phyloP scores from a whole-genome alignment of 2,113 vertebrate species.

The Baryphthengus martii region DNA sequence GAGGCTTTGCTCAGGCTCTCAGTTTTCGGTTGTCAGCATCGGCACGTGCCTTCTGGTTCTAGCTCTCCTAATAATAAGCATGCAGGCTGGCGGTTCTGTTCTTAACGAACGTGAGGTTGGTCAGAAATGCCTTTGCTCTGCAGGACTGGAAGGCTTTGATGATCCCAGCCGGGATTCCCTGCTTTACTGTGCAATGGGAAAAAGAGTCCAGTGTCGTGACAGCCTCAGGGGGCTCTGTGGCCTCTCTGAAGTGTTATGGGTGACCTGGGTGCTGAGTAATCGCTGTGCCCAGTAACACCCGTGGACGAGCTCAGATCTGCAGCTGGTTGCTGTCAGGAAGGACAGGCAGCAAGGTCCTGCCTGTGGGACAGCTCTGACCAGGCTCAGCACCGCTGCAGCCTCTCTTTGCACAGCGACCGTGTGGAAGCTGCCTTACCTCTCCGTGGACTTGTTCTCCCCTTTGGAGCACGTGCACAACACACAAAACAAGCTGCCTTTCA shows the following conservation, averaged over 20 bases:
- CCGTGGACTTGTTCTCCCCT: not conserved
- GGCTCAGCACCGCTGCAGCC: not conserved
- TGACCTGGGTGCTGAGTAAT: not conserved
- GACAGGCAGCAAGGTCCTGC: not conserved
- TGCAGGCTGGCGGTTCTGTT: not conserved
- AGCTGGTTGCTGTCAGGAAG: not conserved
- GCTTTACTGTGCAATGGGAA: not conserved
- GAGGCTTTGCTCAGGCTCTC: not conserved
- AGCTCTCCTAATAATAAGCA: not conserved
- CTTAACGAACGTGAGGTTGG: not conserved
- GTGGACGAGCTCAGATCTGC: not conserved
- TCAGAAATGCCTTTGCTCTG: not conserved
- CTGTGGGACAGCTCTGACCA: fast-evolving
- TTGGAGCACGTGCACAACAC: fast-evolving
- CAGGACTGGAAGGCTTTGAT: not conserved
- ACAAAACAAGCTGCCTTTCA: not conserved
- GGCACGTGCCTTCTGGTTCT: not conserved
- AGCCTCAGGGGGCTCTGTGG: not conserved
- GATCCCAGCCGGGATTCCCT: not conserved
- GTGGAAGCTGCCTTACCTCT: not conserved
- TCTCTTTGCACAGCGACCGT: not conserved
- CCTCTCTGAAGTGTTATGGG: not conserved
- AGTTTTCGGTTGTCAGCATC: not conserved
- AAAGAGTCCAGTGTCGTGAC: not conserved
- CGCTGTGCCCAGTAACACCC: not conserved